Evolutionary conservation across 1,140 invertebrate genomes (phyloP), one percentile per base, ranked within the genome.

Genomic region (Bombus sylvicola): DNA sequence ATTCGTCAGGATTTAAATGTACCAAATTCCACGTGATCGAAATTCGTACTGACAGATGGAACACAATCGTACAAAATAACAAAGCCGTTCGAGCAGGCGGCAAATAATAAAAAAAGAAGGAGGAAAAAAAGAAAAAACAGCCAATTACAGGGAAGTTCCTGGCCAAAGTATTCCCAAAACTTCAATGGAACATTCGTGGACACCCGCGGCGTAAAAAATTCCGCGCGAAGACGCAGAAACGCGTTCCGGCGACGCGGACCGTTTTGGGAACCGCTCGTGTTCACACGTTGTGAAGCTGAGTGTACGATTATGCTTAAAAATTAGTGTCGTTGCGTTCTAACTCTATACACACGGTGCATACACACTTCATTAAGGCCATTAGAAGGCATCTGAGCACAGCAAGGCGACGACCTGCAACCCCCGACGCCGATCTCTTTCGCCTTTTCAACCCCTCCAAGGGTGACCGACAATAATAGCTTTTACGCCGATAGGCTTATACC

Each of bases 251-350:
- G 78, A 85, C 62, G 83, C 78, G 78, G 81, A 86, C 89, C 83
- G 86, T 92, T 94, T 53, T 92, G 90, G 89, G 92, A 93, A 92
- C 86, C 80, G 83, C 81, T 86, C 81, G 69, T 68, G 94, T 95
- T 95, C 94, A 94, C 94, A 95, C 94, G 94, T 93, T 94, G 95
- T 95, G 94, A 95, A 95, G 88, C 92, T 93, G 92, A 95, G 93
- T 95, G 94, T 95, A 93, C 87, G 89, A 91, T 95, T 95, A 95
- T 95, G 95, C 94, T 95, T 94, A 95, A 94, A 95, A 95, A 95
- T 95, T 95, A 95, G 94, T 94, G 90, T 94, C 93, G 93, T 95
- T 95, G 88, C 88, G 87, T 64, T 83, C 77, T 90, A 91, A 90
- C 90, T 92, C 90, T 78, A 91, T 93, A 83, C 66, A 91, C 86